A percentile compares a stretch with the other conserved stretches of the same genome.
phyloP scores from a whole-genome alignment of 2,113 vertebrate species.

The Gymnorhina tibicen region DNA sequence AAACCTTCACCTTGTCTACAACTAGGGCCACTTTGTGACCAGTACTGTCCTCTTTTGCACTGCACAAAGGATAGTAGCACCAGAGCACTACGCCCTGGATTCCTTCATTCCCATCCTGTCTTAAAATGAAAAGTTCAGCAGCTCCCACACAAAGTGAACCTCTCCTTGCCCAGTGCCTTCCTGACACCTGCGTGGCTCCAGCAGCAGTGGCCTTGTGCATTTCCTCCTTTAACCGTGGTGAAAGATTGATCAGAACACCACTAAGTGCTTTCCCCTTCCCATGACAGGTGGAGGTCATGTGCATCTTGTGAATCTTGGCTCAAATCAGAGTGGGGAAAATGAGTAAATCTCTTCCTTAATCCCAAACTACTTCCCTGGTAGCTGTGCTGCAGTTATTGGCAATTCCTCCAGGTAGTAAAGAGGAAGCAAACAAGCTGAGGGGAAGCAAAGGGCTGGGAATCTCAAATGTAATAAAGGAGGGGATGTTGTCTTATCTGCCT shows the following conservation, averaged over 20 bases:
- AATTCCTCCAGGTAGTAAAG: neutral
- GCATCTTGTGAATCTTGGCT: neutral
- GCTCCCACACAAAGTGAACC: neutral
- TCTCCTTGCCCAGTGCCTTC: neutral
- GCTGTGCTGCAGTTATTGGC: neutral
- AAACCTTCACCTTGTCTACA: neutral
- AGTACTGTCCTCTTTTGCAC: neutral
- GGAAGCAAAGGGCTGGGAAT: neutral
- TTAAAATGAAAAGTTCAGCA: neutral
- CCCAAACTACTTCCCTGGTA: neutral
- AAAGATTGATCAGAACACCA: fast-evolving
- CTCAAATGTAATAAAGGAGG: neutral
- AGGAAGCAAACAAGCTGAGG: neutral
- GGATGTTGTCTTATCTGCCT: neutral
- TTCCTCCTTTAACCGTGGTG: neutral
- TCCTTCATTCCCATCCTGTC: neutral
- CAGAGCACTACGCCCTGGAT: neutral
- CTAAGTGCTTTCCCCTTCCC: neutral
- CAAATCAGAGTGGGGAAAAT: neutral
- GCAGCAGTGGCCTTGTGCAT: neutral
- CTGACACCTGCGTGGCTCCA: neutral
- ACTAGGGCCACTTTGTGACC: neutral
- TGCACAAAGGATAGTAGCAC: neutral
- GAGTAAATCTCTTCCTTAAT: neutral
- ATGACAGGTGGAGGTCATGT: neutral